Evolutionary conservation across 2,797 vertebrate genomes (phyloP).

Genomic region (Tangara arthus): DNA sequence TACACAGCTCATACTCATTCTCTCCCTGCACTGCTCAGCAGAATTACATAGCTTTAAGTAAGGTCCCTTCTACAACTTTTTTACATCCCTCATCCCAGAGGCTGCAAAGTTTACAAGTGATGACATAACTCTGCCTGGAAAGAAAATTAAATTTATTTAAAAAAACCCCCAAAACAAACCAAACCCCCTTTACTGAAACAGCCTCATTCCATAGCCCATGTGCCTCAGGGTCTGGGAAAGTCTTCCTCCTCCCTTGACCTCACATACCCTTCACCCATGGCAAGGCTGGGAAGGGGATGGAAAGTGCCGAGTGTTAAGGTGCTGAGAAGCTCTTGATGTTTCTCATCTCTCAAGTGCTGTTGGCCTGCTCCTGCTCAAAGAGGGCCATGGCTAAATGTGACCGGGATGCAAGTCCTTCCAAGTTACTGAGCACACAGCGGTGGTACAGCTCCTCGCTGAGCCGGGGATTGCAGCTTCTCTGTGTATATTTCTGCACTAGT

Average conservation of each 20-base stretch:
- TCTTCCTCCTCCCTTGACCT: background rate
- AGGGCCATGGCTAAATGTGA: slow-evolving; percentile 91
- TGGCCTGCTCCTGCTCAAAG: slow-evolving; percentile 95
- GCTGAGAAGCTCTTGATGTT: slow-evolving; percentile 1
- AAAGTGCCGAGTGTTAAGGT: slow-evolving; percentile 66
- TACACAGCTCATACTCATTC: background rate
- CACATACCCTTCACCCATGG: background rate
- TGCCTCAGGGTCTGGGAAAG: background rate
- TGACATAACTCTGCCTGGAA: background rate
- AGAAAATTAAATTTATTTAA: slow-evolving; percentile 25
- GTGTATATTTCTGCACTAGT: slow-evolving; percentile 89
- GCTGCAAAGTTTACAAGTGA: background rate
- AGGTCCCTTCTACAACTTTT: background rate
- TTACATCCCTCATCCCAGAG: background rate
- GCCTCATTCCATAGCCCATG: background rate
- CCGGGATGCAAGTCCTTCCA: slow-evolving; percentile 91
- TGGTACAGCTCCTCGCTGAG: slow-evolving; percentile 95
- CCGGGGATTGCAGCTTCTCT: slow-evolving; percentile 86
- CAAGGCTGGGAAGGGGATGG: background rate
- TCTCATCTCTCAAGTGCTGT: slow-evolving; percentile 84
- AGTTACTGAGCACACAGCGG: slow-evolving; percentile 92
- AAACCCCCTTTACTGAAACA: background rate
- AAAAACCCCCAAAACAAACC: accelerated
- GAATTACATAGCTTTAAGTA: background rate
- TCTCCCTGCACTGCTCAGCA: background rate